These are phyloP conservation scores for Lipophrys pholis DNA, from an alignment of 2,113 vertebrate genomes.

Conservation along the genomic window DNA sequence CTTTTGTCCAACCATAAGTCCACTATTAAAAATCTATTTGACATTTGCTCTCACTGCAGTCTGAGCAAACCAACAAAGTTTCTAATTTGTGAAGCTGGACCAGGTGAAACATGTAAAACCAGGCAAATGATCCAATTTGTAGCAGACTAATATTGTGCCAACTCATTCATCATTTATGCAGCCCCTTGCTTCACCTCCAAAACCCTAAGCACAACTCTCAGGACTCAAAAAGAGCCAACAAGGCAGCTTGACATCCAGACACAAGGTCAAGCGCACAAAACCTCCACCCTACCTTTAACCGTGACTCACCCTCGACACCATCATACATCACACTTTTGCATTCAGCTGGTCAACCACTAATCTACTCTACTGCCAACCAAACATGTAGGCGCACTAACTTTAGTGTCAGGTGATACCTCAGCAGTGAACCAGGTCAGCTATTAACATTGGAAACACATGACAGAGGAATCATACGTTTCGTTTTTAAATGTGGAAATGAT, in stretches of 20 bases:
- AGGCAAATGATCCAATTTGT: background rate
- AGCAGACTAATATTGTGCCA: background rate
- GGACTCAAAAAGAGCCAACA: background rate
- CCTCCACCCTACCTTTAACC: background rate
- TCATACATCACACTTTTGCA: conserved; percentile 14
- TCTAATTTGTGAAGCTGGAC: background rate
- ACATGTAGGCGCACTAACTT: conserved; percentile 29
- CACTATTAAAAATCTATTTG: background rate
- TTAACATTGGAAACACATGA: conserved; percentile 43
- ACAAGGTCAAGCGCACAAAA: conserved; percentile 3
- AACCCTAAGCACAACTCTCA: background rate
- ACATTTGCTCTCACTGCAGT: background rate
- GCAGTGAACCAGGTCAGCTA: conserved; percentile 59
- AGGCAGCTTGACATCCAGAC: background rate
- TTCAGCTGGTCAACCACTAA: conserved; percentile 20
- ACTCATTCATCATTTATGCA: background rate
- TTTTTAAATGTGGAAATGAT: conserved; percentile 9
- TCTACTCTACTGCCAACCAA: conserved; percentile 40
- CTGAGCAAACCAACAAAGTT: background rate
- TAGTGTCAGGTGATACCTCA: conserved; percentile 14
- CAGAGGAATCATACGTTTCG: conserved; percentile 23
- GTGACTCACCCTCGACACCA: background rate
- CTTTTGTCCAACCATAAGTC: background rate
- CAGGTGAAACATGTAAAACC: background rate
- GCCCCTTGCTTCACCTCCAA: background rate